phyloP scores from a whole-genome alignment of 2,113 vertebrate genomes.

The Grus americana region DNA sequence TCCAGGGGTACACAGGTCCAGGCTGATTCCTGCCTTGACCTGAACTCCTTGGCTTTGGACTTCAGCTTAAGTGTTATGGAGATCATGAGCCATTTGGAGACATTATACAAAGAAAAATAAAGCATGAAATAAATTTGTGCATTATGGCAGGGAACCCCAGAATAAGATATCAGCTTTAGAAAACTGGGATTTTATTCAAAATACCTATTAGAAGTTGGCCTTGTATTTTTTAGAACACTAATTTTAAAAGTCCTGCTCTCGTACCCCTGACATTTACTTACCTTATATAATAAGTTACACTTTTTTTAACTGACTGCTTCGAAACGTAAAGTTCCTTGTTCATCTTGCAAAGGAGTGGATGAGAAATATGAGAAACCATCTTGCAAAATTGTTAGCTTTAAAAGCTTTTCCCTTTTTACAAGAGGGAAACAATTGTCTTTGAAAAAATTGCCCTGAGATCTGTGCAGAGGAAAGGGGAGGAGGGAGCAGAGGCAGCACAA shows the following conservation, averaged over 20 bases:
- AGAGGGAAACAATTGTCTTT: background rate
- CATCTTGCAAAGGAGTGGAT: background rate
- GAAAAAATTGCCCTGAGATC: background rate
- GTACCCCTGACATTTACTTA: background rate
- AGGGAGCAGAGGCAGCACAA: background rate
- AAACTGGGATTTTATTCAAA: background rate
- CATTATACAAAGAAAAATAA: background rate
- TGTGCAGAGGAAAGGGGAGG: background rate
- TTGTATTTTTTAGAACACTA: background rate
- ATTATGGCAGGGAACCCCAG: background rate
- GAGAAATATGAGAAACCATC: accelerated
- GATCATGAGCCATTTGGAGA: background rate
- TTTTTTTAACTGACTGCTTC: background rate
- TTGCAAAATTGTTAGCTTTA: background rate
- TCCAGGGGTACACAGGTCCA: background rate
- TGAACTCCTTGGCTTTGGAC: background rate
- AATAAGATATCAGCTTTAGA: background rate
- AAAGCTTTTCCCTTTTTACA: background rate
- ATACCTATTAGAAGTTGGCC: background rate
- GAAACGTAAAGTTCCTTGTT: background rate
- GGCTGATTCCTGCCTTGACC: background rate
- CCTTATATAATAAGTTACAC: background rate
- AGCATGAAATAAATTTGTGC: background rate
- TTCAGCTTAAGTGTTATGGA: background rate
- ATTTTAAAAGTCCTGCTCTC: background rate